Evolutionary conservation across 2,113 vertebrate genomes (phyloP).

Genomic region (Sula dactylatra): DNA sequence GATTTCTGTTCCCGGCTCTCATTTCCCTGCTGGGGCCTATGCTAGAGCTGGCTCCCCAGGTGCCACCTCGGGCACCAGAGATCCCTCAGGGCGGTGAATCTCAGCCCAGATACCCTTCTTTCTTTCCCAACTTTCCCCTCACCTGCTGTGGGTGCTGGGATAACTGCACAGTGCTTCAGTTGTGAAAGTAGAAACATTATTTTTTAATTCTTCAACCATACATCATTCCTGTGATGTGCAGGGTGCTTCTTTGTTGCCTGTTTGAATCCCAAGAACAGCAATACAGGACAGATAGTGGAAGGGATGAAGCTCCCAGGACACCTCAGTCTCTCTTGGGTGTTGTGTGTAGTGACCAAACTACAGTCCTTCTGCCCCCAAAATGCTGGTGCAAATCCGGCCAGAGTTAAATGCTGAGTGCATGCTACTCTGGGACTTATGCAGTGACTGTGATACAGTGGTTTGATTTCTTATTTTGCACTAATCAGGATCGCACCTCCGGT

Average conservation of each 20-base stretch:
- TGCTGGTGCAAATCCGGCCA: neutral
- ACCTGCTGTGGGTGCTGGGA: fast-evolving
- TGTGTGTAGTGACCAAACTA: neutral
- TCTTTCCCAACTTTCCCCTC: neutral
- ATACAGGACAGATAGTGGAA: fast-evolving
- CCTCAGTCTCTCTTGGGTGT: neutral
- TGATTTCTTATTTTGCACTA: neutral
- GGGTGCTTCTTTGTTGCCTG: neutral
- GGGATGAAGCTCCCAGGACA: neutral
- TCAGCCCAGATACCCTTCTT: fast-evolving
- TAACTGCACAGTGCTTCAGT: fast-evolving
- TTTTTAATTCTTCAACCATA: neutral
- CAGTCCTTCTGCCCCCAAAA: neutral
- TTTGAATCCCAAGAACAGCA: neutral
- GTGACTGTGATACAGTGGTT: neutral
- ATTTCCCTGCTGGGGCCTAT: neutral
- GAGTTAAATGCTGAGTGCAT: neutral
- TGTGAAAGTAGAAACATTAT: neutral
- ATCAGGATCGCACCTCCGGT: neutral
- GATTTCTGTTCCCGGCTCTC: neutral
- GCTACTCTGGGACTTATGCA: neutral
- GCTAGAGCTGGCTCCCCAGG: neutral
- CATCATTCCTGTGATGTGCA: fast-evolving
- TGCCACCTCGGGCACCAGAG: neutral
- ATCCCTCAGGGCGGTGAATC: neutral